Base-by-base conservation (phyloP, 1,140 invertebrate genomes). In the Trachymyrmex septentrionalis region DNA sequence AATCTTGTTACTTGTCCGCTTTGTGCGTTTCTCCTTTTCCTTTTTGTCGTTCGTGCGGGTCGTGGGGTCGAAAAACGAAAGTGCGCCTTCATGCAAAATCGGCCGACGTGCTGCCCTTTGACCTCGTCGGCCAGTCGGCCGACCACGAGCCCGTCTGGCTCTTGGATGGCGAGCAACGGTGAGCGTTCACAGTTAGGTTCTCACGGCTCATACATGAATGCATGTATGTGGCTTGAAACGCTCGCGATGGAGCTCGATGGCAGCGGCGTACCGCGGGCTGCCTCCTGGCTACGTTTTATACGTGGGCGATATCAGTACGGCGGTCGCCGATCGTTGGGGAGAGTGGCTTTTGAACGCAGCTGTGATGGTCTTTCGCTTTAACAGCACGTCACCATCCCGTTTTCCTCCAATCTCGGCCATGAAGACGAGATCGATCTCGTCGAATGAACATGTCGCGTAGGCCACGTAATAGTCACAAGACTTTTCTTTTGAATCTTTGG, bases 171-270 rank as follows among this genome's bases (percentile, higher is more conserved):
- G 91, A 91, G 88, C 92, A 92, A 93, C 91, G 92, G 91, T 93
- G 87, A 91, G 86, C 87, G 92, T 93, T 94, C 91, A 93, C 93
- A 94, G 94, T 94, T 94, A 93, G 92, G 92, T 94, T 95, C 94
- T 95, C 94, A 95, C 94, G 94, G 93, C 92, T 93, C 90, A 91
- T 90, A 92, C 92, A 90, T 91, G 90, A 92, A 93, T 91, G 92
- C 91, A 93, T 92, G 92, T 92, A 90, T 92, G 86, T 63, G 85
- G 86, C 34, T 80, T 82, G 87, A 88, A 90, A 90, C 64, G 85
- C 55, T 61, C 48, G 84, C 90, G 90, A 92, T 90, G 88, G 90
- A 14, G 78, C 85, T 84, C 61, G 72, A 81, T 73, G 73, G 27
- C 69, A 66, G 50, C 85, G 84, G 53, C 73, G 77, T 48, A 50